phyloP scores from a whole-genome alignment of 1,140 invertebrate species.

The Drosophila equinoxialis region DNA sequence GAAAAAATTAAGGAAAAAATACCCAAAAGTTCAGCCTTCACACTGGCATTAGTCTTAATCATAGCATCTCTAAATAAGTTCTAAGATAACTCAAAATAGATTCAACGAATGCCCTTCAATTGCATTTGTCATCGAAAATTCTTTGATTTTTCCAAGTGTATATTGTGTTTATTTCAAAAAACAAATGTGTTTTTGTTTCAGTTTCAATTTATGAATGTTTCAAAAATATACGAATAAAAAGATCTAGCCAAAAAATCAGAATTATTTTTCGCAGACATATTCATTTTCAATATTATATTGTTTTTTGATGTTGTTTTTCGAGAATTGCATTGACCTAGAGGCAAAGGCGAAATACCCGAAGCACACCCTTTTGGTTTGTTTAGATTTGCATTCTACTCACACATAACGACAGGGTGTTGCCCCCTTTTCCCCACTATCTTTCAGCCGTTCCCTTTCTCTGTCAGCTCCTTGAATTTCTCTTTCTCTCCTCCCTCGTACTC shows the following conservation, averaged over 20 bases:
- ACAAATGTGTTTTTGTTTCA: slow-evolving; percentile 20
- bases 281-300: slow-evolving; percentile 13
- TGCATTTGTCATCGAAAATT: neutral
- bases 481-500: slow-evolving; percentile 11
- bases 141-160: neutral
- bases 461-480: too few species aligned
- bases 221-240: slow-evolving; percentile 27
- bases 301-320: slow-evolving; percentile 24
- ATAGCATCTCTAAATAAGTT: too few species aligned
- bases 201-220: slow-evolving; percentile 43
- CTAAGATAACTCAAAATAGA: too few species aligned
- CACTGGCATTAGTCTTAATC: too few species aligned
- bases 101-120: too few species aligned
- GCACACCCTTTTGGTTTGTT: slow-evolving; percentile 54
- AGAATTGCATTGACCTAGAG: slow-evolving; percentile 58
- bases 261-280: neutral
- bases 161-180: slow-evolving; percentile 41
- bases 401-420: neutral
- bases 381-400: slow-evolving; percentile 40
- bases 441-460: slow-evolving; percentile 23
- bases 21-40: too few species aligned
- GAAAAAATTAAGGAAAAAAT: too few species aligned
- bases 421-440: neutral
- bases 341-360: slow-evolving; percentile 38
- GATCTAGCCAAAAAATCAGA: neutral